Base-by-base conservation (phyloP, 2,888 invertebrate genomes). In the Galeopsomyia nigrocyanea region DNA sequence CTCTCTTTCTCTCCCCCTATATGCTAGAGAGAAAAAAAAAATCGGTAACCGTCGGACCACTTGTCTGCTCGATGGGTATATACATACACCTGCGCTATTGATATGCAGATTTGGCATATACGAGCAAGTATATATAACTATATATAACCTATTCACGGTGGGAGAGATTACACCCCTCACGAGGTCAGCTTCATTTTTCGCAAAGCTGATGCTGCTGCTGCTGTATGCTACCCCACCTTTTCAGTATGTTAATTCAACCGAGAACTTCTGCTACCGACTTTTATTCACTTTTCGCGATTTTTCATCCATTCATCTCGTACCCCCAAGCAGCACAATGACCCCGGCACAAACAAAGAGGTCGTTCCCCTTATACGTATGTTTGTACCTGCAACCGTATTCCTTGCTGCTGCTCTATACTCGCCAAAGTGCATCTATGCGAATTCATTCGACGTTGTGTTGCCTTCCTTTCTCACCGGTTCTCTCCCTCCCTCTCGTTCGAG, bases 71-170 rank as follows among this genome's bases (percentile, higher is more conserved):
- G 79, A 79, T 78, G 77, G 83, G 82, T 80, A 78, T 80, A 82
- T 84, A n/a, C 80, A 81, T 85, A 83, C 86, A 86, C 86, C 86
- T 86, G 86, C 17, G 14, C 46, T 50, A 71, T 75, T 75, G 62
- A 75, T 66, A 75, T 75, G 75, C 66, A 75, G 71, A 75, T 75
- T 39, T 55, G 26, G 14, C 47, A n/a, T n/a, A n/a, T n/a, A n/a
- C n/a, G n/a, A n/a, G n/a, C n/a, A n/a, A n/a, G n/a, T n/a, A n/a
- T n/a, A n/a, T n/a, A n/a, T n/a, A n/a, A n/a, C n/a, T n/a, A 56
- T 21, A 56, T 56, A 56, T 31, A 14, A n/a, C 9, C 61, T 63
- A 68, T 70, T 69, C 71, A 64, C 75, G 65, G 75, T 72, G 69
- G 75, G 71, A 72, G 74, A 75, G 68, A 75, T 71, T 72, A 72